These are phyloP conservation scores for Gymnopithys bicolor DNA, from an alignment of 2,797 vertebrate species.

Conservation along the genomic window DNA sequence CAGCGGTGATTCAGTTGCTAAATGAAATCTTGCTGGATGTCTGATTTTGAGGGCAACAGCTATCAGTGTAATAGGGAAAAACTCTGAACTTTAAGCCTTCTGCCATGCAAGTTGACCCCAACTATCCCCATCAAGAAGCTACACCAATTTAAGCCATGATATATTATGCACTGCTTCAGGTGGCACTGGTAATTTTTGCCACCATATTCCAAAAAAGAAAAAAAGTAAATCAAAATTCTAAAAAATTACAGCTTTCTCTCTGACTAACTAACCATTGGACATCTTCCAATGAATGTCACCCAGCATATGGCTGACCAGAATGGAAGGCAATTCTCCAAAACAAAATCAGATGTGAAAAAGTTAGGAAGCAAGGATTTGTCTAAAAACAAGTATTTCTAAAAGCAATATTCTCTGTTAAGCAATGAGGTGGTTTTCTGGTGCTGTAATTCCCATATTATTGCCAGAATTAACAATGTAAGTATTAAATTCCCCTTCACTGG, in stretches of 20 bases:
- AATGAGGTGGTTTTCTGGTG: background rate
- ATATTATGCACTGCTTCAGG: background rate
- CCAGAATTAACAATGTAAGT: background rate
- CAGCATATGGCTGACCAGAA: slow-evolving; percentile 64
- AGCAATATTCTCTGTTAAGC: background rate
- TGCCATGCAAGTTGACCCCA: background rate
- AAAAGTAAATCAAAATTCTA: background rate
- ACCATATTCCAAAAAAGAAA: background rate
- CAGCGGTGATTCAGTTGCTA: background rate
- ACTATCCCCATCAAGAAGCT: rapidly evolving
- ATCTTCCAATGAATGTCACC: slow-evolving; percentile 37
- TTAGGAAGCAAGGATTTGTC: slow-evolving; percentile 15
- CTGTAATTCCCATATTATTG: background rate
- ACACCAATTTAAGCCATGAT: background rate
- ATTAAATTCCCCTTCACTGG: background rate
- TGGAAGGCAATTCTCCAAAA: slow-evolving; percentile 48
- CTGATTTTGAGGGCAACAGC: background rate
- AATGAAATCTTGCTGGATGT: background rate
- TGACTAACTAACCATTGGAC: slow-evolving; percentile 32
- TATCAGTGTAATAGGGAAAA: background rate
- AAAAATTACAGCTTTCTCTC: background rate
- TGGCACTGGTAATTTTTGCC: background rate
- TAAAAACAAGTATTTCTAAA: background rate
- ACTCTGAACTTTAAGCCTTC: background rate
- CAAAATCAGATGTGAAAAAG: slow-evolving; percentile 34